Base-by-base conservation (phyloP, 23 tunicate genomes). In the Styela plicata region DNA sequence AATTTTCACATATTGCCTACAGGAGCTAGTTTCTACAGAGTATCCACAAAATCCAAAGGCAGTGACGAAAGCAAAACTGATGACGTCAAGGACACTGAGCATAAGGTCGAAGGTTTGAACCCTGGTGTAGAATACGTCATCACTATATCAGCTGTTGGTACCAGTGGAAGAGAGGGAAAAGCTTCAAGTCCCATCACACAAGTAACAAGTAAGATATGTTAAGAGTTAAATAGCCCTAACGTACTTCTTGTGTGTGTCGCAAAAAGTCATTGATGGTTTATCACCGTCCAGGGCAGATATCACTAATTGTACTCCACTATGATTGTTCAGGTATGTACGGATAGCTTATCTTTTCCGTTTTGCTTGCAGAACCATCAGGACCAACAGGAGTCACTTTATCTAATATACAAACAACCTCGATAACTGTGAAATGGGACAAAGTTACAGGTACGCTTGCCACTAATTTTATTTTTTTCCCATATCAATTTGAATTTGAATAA, bases 131-230 rank as follows among this genome's bases (percentile, higher is more conserved):
- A 31, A 21, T 83, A 88, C 80, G n/a, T 2, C 1, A 57, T 82
- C 61, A 69, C 36, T 34, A 66, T 88, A 16, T 83, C 70, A 27
- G 74, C 93, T 32, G 74, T 88, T 36, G 93, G 93, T 3, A 79
- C 36, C 18, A 52, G 78, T 23, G 73, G 76, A 2, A 63, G 88
- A 52, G 64, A 82, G 64, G 83, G 84, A 31, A 53, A 52, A 24
- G 37, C 24, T 7, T 52, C 81, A 21, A 53, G 31, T 21, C 64
- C 81, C 10, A 26, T 76, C 81, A 76, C 13, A 23, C 81, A 76
- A 44, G 37, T 44, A 17, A 76, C 81, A 52, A 52, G 81, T 76
- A 23, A 76, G n/a, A n/a, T n/a, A n/a, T n/a, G n/a, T n/a, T n/a
- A n/a, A n/a, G n/a, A n/a, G n/a, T n/a, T n/a, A n/a, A n/a, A n/a